phyloP scores from a whole-genome alignment of 2,888 invertebrate species.

The Operophtera brumata region DNA sequence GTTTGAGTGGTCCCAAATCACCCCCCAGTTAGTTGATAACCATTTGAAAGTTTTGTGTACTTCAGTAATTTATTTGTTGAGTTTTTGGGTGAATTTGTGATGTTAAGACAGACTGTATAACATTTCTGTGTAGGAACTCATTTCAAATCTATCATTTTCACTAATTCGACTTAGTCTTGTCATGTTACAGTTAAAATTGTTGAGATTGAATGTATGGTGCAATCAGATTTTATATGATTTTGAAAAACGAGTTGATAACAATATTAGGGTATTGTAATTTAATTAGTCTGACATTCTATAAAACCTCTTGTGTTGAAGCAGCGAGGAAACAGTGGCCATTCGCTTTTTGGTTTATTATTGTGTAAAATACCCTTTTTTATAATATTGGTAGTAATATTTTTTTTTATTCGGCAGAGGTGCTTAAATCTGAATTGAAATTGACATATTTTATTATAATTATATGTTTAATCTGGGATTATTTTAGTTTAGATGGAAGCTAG shows the following conservation, averaged over 20 bases:
- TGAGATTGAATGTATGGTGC: slow-evolving; percentile 52
- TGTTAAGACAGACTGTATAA: slow-evolving; percentile 3
- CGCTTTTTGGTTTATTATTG: slow-evolving; percentile 46
- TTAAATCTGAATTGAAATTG: slow-evolving; percentile 24
- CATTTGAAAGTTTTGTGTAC: background rate
- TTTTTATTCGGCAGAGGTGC: slow-evolving; percentile 55
- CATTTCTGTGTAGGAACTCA: slow-evolving; percentile 9
- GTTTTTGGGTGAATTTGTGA: slow-evolving; percentile 1
- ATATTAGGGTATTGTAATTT: slow-evolving; percentile 29
- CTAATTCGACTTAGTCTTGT: slow-evolving; percentile 34
- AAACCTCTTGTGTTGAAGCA: slow-evolving; percentile 21
- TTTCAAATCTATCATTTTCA: slow-evolving; percentile 26
- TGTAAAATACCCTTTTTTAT: slow-evolving; percentile 36
- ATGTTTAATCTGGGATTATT: slow-evolving; percentile 17
- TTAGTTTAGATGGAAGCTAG: slow-evolving; percentile 39
- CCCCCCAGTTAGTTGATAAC: background rate
- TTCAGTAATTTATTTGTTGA: slow-evolving; percentile 20
- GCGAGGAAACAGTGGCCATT: slow-evolving; percentile 60
- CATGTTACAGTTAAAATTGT: slow-evolving; percentile 45
- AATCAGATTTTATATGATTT: slow-evolving; percentile 33
- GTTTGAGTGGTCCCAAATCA: background rate
- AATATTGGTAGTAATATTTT: slow-evolving; percentile 31
- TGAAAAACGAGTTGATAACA: slow-evolving; percentile 26
- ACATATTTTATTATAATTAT: background rate
- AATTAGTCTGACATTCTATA: slow-evolving; percentile 27